Conservation (phyloP, 1,140 invertebrate genomes). For the Aradophagus sp. region DNA sequence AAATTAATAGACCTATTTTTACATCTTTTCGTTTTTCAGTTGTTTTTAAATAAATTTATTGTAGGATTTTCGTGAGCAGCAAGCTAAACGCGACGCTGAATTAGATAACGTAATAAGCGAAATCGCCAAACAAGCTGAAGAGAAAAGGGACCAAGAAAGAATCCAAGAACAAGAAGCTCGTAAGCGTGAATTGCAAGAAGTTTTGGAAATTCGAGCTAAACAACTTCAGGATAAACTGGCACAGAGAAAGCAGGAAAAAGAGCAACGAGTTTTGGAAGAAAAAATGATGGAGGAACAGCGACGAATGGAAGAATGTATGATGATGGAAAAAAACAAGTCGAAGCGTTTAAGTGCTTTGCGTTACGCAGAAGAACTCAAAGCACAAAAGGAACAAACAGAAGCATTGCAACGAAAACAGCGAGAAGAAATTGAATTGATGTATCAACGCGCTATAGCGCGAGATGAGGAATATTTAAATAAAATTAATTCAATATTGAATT, state of each 20-base stretch:
- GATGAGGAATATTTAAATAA: constrained; percentile 50
- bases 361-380: constrained; percentile 51
- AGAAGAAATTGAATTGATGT: constrained; percentile 52
- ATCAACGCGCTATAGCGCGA: constrained; percentile 39
- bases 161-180: constrained; percentile 47
- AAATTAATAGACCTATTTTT: no score
- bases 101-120: constrained; percentile 19
- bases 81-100: constrained; percentile 36
- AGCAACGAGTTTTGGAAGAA: constrained; percentile 30
- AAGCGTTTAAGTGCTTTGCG: constrained; percentile 43
- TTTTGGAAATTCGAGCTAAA: constrained; percentile 47
- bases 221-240: constrained; percentile 51
- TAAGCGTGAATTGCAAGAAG: constrained; percentile 35
- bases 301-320: constrained; percentile 39
- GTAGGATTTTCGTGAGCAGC: constrained; percentile 53
- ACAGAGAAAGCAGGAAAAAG: constrained; percentile 35
- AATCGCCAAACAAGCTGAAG: constrained; percentile 40
- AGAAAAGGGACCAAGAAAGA: constrained; percentile 31
- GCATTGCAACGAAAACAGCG: constrained; percentile 25
- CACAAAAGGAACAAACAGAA: constrained; percentile 37
- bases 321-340: constrained; percentile 25
- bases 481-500: constrained; percentile 32
- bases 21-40: background rate
- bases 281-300: constrained; percentile 39
- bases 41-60: constrained; percentile 8